A percentile compares a stretch with the other conserved stretches of the same genome.
Conservation (phyloP, 2,888 invertebrate genomes). For the Aleiodes leptofemur region DNA sequence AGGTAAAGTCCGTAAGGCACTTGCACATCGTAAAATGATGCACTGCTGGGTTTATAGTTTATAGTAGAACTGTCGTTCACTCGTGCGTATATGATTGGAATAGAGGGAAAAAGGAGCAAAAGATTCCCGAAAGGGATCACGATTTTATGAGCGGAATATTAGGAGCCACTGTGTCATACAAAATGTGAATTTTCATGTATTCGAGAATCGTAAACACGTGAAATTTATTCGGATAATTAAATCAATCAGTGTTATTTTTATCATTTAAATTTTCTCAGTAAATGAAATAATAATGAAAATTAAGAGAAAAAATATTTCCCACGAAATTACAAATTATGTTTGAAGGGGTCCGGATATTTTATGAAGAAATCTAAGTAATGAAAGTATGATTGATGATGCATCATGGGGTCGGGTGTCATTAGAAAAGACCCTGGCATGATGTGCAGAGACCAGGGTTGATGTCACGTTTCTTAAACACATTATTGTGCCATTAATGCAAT, state of each 20-base stretch:
- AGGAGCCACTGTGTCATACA: constrained; percentile 52
- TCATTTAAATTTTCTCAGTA: background rate
- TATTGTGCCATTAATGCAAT: constrained; percentile 54
- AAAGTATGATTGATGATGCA: constrained; percentile 74
- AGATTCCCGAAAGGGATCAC: constrained; percentile 62
- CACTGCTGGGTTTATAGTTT: constrained; percentile 66
- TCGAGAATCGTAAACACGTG: background rate
- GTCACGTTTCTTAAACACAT: constrained; percentile 52
- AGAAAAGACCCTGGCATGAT: constrained; percentile 57
- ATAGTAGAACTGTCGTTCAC: constrained; percentile 63
- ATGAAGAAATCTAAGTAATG: constrained; percentile 72
- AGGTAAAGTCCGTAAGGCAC: constrained; percentile 51
- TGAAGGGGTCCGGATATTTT: background rate
- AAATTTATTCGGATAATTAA: background rate
- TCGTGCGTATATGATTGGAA: constrained; percentile 64
- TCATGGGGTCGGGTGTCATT: constrained; percentile 69
- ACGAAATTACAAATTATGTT: background rate
- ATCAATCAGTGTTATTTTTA: background rate
- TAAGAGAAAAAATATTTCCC: background rate
- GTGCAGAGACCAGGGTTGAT: constrained; percentile 38
- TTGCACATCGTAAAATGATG: constrained; percentile 65
- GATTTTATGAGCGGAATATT: constrained; percentile 68
- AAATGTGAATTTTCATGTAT: background rate
- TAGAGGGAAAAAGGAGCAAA: constrained; percentile 43
- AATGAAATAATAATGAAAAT: background rate